Evolutionary conservation across 1,140 invertebrate genomes (phyloP).

Genomic region (Drosophila paulistorum): DNA sequence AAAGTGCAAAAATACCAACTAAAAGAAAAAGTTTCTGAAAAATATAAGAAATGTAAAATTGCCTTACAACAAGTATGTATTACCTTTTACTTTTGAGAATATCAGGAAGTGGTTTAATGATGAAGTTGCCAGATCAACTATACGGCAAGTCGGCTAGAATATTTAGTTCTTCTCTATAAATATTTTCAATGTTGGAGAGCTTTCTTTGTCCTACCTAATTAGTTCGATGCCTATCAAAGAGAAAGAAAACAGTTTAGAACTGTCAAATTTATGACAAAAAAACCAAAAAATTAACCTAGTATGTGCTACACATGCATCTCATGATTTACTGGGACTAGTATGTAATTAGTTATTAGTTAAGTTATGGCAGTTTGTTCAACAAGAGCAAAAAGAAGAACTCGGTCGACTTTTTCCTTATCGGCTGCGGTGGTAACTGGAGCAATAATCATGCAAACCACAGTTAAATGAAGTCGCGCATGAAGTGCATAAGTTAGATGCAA

Average conservation of each 20-base stretch:
- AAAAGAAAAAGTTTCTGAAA: no score
- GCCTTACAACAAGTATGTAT: no score
- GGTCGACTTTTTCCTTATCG: conserved; percentile 36
- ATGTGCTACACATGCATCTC: neutral
- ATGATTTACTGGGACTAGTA: neutral
- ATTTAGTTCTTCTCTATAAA: no score
- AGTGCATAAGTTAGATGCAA: conserved; percentile 30
- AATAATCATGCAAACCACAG: conserved; percentile 76
- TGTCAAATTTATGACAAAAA: neutral
- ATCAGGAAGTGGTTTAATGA: no score
- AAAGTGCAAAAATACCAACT: no score
- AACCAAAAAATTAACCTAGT: neutral
- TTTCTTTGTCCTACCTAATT: neutral
- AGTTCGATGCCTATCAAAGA: neutral
- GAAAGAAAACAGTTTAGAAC: neutral
- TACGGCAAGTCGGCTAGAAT: no score
- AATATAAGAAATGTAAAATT: no score
- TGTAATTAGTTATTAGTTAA: conserved; percentile 16
- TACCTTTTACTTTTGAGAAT: no score
- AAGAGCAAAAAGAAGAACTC: conserved; percentile 19
- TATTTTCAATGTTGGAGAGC: no score
- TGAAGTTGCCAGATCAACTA: no score
- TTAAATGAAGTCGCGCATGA: conserved; percentile 76
- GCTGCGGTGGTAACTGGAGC: conserved; percentile 68
- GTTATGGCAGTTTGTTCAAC: conserved; percentile 52